Base-by-base conservation (phyloP, 2,888 invertebrate species). In the Boloria selene region DNA sequence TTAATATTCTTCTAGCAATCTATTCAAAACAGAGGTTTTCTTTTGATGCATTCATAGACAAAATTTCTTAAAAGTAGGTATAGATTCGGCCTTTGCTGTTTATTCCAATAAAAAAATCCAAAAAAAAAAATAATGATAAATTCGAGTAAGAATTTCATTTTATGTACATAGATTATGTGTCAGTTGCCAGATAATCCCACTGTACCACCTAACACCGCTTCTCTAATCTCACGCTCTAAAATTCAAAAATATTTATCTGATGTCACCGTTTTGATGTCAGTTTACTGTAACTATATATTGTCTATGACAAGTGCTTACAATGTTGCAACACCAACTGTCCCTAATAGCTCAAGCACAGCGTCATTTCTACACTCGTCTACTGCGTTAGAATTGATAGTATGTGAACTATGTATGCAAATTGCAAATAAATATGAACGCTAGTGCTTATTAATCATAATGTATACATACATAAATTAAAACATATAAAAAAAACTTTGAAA, bases 301-400 rank as follows among this genome's bases (percentile, higher is more conserved):
- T 56, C 55, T 50, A 56, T 56, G 55, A 51, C 56, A 56, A 56
- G 50, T 51, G 38, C 42, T 16, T 22, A 38, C 31, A 31, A 22
- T 17, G 53, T 56, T 63, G 50, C 63, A 56, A 49, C 31, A 56
- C 22, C 63, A 44, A 61, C n/a, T 63, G 63, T 56, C 63, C 63
- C 63, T 63, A 63, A 63, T 63, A 56, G 63, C 56, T 63, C 42
- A 45, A 49, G n/a, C 54, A 31, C 50, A 63, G 63, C 50, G 22
- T 50, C 63, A 55, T 55, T 55, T 63, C 55, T 44, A 56, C 63
- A 26, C 49, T 18, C 54, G 18, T 44, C 6, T 50, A 50, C 16
- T 10, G 56, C 42, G 16, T 56, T 63, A 26, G 22, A 56, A 22
- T 56, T 44, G 26, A 63, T 63, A 56, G 44, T 60, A 18, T 60